Conservation (phyloP, 2,797 vertebrate genomes). For the Myiotriccus ornatus region DNA sequence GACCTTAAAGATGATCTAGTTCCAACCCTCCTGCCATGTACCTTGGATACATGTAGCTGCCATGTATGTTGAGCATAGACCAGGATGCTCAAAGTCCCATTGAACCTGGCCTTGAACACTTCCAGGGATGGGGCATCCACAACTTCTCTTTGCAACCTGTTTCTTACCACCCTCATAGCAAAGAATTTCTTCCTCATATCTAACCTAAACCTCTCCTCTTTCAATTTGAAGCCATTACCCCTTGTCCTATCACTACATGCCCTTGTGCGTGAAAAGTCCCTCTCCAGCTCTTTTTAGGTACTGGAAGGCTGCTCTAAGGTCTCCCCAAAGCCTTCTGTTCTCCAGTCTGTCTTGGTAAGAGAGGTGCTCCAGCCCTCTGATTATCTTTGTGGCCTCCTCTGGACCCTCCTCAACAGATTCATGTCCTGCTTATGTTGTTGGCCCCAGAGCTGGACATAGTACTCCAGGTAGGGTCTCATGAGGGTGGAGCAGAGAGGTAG, state of each 20-base stretch:
- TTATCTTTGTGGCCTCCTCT: background rate
- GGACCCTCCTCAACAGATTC: background rate
- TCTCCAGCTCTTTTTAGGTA: background rate
- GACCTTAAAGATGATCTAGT: background rate
- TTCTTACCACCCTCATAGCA: background rate
- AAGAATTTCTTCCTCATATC: background rate
- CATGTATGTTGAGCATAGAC: too few species aligned
- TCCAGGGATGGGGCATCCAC: background rate
- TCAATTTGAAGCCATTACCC: background rate
- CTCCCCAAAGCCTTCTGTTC: background rate
- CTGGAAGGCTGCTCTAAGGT: background rate
- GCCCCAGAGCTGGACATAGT: background rate
- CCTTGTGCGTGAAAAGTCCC: background rate
- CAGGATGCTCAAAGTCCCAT: background rate
- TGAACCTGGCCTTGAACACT: background rate
- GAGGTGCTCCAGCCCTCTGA: background rate
- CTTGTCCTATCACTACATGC: background rate
- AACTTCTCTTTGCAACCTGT: background rate
- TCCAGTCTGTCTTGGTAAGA: background rate
- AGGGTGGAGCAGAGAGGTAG: background rate
- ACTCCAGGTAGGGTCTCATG: background rate
- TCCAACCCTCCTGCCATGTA: background rate
- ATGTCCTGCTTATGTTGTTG: background rate
- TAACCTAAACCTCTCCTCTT: background rate
- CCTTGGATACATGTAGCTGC: background rate